Evolutionary conservation across 2,797 vertebrate species (phyloP), one percentile per base, ranked within the genome.

Genomic region (Pelochelys cantorii): DNA sequence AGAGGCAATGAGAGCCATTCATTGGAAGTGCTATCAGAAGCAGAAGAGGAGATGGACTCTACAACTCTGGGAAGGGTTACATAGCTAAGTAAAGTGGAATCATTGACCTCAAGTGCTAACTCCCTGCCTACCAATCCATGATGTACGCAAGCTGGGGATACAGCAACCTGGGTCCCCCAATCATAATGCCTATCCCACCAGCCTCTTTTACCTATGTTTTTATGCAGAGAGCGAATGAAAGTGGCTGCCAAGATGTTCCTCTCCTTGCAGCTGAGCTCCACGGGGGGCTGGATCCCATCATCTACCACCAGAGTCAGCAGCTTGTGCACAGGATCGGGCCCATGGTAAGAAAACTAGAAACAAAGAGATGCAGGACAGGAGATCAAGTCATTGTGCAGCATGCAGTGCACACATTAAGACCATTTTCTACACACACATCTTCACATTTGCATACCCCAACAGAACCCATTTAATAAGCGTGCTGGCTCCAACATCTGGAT

Each of bases 241-340:
- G 99, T 99, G 96, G 99, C 99, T 25, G 99, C 99, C 98, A 99
- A 99, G 97, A 99, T 99, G 98, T 99, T 99, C 95, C 99, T 98
- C 95, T 99, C 99, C 98, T 99, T 99, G 98, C 99, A 99, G 98
- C 99, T 99, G 95, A 99, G 99, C 96, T 99, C 99, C 97, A 99
- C 98, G 9, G 99, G 99, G 85, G 99, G 99, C 93, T 99, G 99
- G 95, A 99, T 99, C 85, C 99, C 99, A 96, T 99, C 99, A 97
- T 99, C 99, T 87, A 99, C 99, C 96, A 99, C 99, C 82, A 99
- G 97, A 1, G 99, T 99, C 96, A 99, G 97, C 92, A 99, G 98
- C 95, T 99, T 99, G 97, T 99, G 99, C 96, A 99, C 97, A 74
- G 99, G 99, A 96, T 99, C 99, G 60, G 99, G 99, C 89, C 99